Base-by-base conservation (phyloP, 2,797 vertebrate species). In the Mycteria americana region DNA sequence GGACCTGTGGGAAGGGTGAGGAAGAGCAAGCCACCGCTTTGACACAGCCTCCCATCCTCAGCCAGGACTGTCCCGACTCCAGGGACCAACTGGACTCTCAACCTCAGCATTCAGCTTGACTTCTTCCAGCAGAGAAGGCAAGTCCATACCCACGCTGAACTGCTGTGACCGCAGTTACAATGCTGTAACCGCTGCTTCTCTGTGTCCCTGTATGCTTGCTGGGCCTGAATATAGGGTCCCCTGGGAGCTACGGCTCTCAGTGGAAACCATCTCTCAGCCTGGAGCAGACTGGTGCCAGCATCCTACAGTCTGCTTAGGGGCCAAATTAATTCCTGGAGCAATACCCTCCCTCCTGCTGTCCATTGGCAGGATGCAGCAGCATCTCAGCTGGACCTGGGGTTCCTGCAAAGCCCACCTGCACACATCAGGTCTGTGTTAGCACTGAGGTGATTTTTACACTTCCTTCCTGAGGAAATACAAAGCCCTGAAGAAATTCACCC, bases 1-100 rank as follows among this genome's bases (percentile, higher is more conserved):
- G 81, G 53, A 84, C 54, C 53, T 56, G 39, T 28, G 35, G 56
- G 62, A 84, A 81, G 9, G 43, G 25, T 0, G 1, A 87, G n/a
- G 51, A 81, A 70, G 65, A 87, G 30, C 41, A 46, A 89, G 10
- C 7, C 28, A 13, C 18, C 5, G 1, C 57, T 63, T 63, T 77
- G 43, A 39, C 27, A 33, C 69, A 65, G 60, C 25, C 10, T 76
- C 59, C n/a, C 19, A 1, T 35, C 25, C 48, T 39, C 45, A 51
- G 45, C 22, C 39, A n/a, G 28, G 24, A 37, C 39, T 56, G 54
- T 45, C 14, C n/a, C 0, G 0, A 2, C n/a, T 51, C n/a, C 75
- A 72, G 53, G 37, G 51, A 53, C 39, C 46, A 69, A 14, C 19
- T 27, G 50, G 30, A 53, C 4, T 41, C 48, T 60, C 37, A 72